Evolutionary conservation across 2,113 vertebrate species (phyloP), one percentile per base, ranked within the genome.

Genomic region (Paramisgurnus dabryanus): DNA sequence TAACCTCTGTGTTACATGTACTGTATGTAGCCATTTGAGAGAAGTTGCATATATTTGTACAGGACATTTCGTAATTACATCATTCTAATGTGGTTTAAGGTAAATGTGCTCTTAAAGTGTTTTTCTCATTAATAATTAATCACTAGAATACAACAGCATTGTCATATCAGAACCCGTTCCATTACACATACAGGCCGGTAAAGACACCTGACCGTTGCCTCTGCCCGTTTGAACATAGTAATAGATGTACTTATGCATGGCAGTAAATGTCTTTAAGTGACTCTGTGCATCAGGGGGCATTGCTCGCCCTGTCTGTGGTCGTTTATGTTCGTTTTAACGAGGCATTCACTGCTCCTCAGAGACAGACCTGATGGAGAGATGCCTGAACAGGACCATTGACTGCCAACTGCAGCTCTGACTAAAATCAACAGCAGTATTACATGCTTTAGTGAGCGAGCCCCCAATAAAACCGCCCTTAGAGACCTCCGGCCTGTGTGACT

Each of bases 401-500:
- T 75, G 43, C 79, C 84, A 85, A 88, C 83, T 80, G 89, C 77
- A 84, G 65, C 80, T 66, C 84, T 69, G 63, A 84, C 91, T 89
- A 90, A 89, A 92, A 90, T 87, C 90, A 92, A 93, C 91, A 92
- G 75, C 79, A 70, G 82, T 81, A 86, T 90, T 90, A 86, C 86
- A 88, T 77, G 89, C 88, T 89, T 88, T 85, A 84, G 86, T 86
- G 84, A 89, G 72, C 88, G 86, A 84, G 66, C 83, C 63, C 83
- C 80, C 86, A 87, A 86, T 90, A 90, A 91, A 91, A 87, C 84
- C 80, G 79, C 39, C 79, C 76, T 82, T 76, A 69, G 76, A 87
- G 87, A 85, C 83, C 65, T 71, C 39, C 78, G 41, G 61, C 76
- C 64, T 82, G 13, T 76, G 80, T 15, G 80, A 87, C 88, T 80